phyloP scores from a whole-genome alignment of 2,888 invertebrate genomes.

The Sphecodes monilicornis region DNA sequence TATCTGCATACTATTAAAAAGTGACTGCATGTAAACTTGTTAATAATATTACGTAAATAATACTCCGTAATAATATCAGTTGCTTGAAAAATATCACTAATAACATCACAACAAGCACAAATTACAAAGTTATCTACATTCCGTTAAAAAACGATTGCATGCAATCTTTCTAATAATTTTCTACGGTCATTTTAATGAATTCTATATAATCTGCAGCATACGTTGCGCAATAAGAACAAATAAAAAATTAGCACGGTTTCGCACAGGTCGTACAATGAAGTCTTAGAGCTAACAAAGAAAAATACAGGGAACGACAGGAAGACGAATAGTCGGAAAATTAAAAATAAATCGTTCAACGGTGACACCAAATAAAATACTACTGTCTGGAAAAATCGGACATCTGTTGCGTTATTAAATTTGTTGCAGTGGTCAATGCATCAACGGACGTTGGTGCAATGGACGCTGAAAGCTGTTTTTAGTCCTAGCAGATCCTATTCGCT shows the following conservation, averaged over 20 bases:
- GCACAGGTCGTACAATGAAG: background rate
- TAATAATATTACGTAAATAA: no score
- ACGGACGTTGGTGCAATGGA: no score
- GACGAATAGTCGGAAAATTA: slow-evolving; percentile 17
- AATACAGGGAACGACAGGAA: background rate
- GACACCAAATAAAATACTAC: background rate
- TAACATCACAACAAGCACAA: no score
- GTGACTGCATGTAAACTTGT: no score
- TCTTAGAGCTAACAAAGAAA: background rate
- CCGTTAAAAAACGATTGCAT: no score
- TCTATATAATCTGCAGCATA: background rate
- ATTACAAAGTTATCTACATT: no score
- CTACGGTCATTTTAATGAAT: background rate
- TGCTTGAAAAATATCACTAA: no score
- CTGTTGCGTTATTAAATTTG: slow-evolving; percentile 37
- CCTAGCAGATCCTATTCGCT: background rate
- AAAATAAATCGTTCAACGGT: background rate
- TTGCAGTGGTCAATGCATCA: slow-evolving; percentile 32
- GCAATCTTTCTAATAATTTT: background rate
- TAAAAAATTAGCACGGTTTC: background rate
- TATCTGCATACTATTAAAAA: no score
- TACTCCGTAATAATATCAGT: no score
- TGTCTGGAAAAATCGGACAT: background rate
- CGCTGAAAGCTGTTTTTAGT: slow-evolving; percentile 17
- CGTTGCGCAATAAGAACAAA: background rate